Evolutionary conservation across 2,113 vertebrate species (phyloP), one percentile per base, ranked within the genome.

Genomic region (Murina feae): DNA sequence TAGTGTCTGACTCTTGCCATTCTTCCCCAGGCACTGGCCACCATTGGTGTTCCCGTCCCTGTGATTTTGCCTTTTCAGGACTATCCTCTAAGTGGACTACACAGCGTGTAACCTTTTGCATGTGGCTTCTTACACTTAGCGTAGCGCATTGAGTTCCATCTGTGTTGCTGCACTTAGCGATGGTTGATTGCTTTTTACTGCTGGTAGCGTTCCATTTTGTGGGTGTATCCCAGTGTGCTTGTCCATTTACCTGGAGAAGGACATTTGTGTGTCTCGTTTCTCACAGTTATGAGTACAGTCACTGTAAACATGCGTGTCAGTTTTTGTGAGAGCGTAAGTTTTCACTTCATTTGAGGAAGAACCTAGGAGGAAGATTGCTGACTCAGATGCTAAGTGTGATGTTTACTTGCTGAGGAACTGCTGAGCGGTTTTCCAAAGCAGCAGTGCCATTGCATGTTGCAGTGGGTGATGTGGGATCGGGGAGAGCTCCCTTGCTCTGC

Each of bases 381-480:
- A 16, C 39, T 85, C 20, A 10, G 12, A 9, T 25, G 53, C 17
- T 44, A 23, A 74, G 35, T 42, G 5, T 78, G 58, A 9, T 30
- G 5, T 51, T 51, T 17, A 30, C 63, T 6, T 63, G 80, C 74
- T 35, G 6, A 85, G 87, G 63, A 85, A 35, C 13, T 68, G 86
- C 39, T n/a, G 1, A 14, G 12, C 60, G 12, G 18, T 39, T n/a
- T 75, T 76, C 28, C 58, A 37, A 4, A 66, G 78, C 12, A 9
- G 47, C 37, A 4, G 0, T 32, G 1, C 47, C 47, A 18, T 75
- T 63, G 37, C 23, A 10, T 7, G 14, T 55, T n/a, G 47, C 69
- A 10, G 0, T 25, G 37, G 10, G 11, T 4, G 14, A 0, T 28
- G 55, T 20, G 0, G n/a, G 14, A 0, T 28, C 44, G 14, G 0